Percentiles rank a stretch among this genome's conserved stretches.
Evolutionary conservation across 2,113 vertebrate species (phyloP).

Genomic region (Sorex araneus): DNA sequence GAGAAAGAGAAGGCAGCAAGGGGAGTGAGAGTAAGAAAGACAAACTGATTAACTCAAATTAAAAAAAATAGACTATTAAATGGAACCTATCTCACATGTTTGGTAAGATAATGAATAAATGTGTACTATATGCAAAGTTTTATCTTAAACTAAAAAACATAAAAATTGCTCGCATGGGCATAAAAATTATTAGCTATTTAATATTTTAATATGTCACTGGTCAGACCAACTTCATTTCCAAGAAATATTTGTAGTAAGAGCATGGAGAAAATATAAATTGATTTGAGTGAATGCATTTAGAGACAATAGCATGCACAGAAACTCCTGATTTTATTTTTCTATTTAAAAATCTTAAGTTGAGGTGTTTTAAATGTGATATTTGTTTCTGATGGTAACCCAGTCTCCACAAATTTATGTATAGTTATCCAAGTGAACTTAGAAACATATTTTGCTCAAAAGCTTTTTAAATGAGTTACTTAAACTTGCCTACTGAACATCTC

Average conservation of each 20-base stretch:
- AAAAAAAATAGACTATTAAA: neutral
- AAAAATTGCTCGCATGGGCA: neutral
- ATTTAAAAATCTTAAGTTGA: conserved; percentile 66
- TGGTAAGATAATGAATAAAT: neutral
- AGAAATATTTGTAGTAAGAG: too few relatives aligned
- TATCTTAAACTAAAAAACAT: neutral
- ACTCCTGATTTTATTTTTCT: conserved; percentile 47
- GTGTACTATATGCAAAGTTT: neutral
- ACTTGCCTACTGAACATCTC: conserved; percentile 85
- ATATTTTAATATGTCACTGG: neutral
- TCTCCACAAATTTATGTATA: conserved; percentile 43
- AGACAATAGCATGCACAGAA: conserved; percentile 45
- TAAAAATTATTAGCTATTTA: neutral
- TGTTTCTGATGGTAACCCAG: conserved; percentile 54
- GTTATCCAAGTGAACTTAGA: conserved; percentile 80
- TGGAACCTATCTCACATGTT: neutral
- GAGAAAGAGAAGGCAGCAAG: too few relatives aligned
- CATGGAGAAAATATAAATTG: neutral
- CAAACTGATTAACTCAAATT: neutral
- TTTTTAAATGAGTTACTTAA: conserved; percentile 85
- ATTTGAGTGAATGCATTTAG: conserved; percentile 23
- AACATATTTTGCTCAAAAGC: conserved; percentile 83
- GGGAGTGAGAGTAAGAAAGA: neutral
- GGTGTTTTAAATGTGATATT: conserved; percentile 55
- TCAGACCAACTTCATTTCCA: too few relatives aligned